Base-by-base conservation (phyloP, 2,888 invertebrate species). In the Protophormia terraenovae region DNA sequence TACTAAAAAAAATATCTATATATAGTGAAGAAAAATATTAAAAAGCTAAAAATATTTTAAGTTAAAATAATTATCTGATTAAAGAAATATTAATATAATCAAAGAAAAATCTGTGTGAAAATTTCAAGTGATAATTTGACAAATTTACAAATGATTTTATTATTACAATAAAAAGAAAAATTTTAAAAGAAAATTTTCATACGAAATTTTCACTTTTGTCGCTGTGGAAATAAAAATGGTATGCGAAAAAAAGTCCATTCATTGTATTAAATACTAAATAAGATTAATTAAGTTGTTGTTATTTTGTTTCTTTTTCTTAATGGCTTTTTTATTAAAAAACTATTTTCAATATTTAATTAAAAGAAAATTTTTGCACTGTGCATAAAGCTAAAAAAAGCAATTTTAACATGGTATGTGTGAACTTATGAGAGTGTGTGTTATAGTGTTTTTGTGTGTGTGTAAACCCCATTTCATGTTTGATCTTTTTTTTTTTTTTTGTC, bases 401-500 rank as follows among this genome's bases (percentile, higher is more conserved):
- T 3, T 27, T 8, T 16, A 50, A 16, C n/a, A 14, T 58, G 27
- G 14, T 27, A 3, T 45, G 22, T 55, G 45, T 32, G 53, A n/a
- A n/a, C n/a, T n/a, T n/a, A n/a, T 45, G 7, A 14, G 32, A 72
- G 29, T 24, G 14, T 62, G 47, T 47, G 35, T 24, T n/a, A n/a
- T n/a, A n/a, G 35, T 41, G 29, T 45, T 2, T 16, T 0, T 27
- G 24, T 75, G 53, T 69, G 38, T 81, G 66, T 60, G 32, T 76
- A 69, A 73, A 75, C 77, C 82, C 77, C 72, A 75, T 79, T 85
- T 84, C 76, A 50, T 85, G 78, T 78, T 85, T 82, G 85, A 79
- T 73, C 22, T 41, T 67, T 64, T 50, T 67, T 60, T 29, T 22
- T 50, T 50, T 66, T 60, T 41, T 32, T 35, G 16, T 55, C 27